Evolutionary conservation across 2,888 invertebrate genomes (phyloP).

Genomic region (Pyrocoelia pectoralis): DNA sequence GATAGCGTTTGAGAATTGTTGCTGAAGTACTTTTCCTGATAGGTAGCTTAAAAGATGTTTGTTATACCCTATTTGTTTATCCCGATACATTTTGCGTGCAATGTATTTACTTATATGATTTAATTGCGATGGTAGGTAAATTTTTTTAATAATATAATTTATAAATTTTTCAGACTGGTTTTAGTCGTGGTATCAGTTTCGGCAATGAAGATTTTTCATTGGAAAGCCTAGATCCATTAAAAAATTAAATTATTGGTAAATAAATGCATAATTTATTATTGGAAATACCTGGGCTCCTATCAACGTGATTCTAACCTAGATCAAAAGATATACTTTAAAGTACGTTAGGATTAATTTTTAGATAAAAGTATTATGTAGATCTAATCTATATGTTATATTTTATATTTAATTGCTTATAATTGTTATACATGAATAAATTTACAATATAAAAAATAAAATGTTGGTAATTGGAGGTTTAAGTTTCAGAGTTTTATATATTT

Average conservation of each 20-base stretch:
- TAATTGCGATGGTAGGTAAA: no score
- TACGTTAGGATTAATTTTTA: slow-evolving; percentile 24
- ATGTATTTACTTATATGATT: no score
- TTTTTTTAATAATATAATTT: slow-evolving; percentile 16
- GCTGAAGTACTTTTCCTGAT: no score
- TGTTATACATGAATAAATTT: slow-evolving; percentile 39
- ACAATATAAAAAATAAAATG: slow-evolving; percentile 30
- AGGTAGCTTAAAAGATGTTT: no score
- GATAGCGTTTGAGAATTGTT: no score
- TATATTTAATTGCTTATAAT: slow-evolving; percentile 37
- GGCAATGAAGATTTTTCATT: slow-evolving; percentile 94
- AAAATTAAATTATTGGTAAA: slow-evolving; percentile 62
- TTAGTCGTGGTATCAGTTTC: slow-evolving; percentile 85
- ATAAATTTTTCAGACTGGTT: slow-evolving; percentile 78
- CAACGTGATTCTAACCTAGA: slow-evolving; percentile 35
- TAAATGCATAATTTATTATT: slow-evolving; percentile 20
- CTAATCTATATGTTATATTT: slow-evolving; percentile 34
- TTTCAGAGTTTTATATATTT: neutral
- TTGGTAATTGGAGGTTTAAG: slow-evolving; percentile 18
- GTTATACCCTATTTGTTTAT: no score
- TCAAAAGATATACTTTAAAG: slow-evolving; percentile 25
- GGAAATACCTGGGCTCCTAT: slow-evolving; percentile 25
- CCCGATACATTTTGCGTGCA: no score
- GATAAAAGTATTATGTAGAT: slow-evolving; percentile 35
- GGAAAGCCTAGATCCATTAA: slow-evolving; percentile 92